phyloP scores from a whole-genome alignment of 2,888 invertebrate species.

The Pogonocherus hispidulus region DNA sequence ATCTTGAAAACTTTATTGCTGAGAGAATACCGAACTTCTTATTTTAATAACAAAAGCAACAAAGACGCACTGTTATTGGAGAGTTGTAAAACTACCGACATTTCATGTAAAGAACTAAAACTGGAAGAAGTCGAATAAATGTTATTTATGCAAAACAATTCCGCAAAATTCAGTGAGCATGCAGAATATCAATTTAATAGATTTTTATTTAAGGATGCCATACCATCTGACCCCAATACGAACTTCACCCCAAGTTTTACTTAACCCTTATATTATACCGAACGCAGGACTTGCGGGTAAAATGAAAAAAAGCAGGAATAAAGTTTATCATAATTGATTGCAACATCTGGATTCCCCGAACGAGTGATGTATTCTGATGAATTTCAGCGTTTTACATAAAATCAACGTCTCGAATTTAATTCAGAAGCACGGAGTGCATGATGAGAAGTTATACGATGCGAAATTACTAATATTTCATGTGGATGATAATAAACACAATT shows the following conservation, averaged over 20 bases:
- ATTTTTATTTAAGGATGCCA: slow-evolving; percentile 6
- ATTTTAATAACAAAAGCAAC: background rate
- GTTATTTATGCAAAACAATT: slow-evolving; percentile 22
- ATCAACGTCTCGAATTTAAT: slow-evolving; percentile 48
- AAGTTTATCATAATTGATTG: slow-evolving; percentile 49
- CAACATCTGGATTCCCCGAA: slow-evolving; percentile 45
- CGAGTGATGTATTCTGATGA: slow-evolving; percentile 43
- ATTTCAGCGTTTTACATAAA: slow-evolving; percentile 47
- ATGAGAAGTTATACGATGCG: slow-evolving; percentile 31
- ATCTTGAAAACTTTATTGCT: background rate
- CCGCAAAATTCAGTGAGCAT: slow-evolving; percentile 13
- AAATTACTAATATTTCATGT: slow-evolving; percentile 33
- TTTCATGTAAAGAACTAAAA: background rate
- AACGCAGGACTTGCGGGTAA: slow-evolving; percentile 8
- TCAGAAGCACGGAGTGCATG: slow-evolving; percentile 40
- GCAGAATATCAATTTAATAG: slow-evolving; percentile 18
- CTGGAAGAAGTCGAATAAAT: background rate
- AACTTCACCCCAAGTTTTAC: slow-evolving; percentile 22
- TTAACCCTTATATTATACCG: slow-evolving; percentile 10
- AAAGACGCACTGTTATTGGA: background rate
- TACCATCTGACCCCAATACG: slow-evolving; percentile 19
- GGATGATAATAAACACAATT: slow-evolving; percentile 33
- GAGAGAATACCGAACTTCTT: background rate
- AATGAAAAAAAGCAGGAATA: slow-evolving; percentile 31
- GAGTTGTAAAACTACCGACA: background rate